Percentiles rank a stretch among this genome's conserved stretches.
These are phyloP conservation scores for Montipora sp. DNA, from an alignment of 64 coral and sea anemone species.

Conservation along the genomic window DNA sequence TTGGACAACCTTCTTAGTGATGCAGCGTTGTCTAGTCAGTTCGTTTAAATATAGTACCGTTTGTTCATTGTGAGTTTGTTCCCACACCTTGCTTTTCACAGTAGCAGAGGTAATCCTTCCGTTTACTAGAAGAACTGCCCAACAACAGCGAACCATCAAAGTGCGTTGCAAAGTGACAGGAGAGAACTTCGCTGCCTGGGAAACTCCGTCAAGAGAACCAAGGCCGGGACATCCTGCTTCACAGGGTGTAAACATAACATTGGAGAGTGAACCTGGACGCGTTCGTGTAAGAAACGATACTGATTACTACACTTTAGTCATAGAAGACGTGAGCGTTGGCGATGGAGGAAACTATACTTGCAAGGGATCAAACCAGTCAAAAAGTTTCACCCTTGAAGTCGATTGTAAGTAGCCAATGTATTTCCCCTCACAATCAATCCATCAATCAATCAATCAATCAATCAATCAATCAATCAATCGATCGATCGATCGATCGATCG, in stretches of 20 bases:
- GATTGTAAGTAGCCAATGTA: slow-evolving; percentile 21
- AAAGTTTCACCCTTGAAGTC: slow-evolving; percentile 24
- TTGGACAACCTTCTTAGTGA: too few relatives aligned
- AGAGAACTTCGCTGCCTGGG: slow-evolving; percentile 27
- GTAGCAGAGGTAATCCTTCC: slow-evolving; percentile 8
- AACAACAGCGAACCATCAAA: slow-evolving; percentile 7
- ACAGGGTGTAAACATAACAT: background rate
- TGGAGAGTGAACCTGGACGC: background rate
- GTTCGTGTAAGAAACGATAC: background rate
- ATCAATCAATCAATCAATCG: too few relatives aligned
- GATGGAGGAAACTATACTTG: slow-evolving; percentile 33
- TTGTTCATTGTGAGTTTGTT: background rate
- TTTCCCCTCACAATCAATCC: too few relatives aligned
- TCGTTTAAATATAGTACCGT: too few relatives aligned
- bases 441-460: too few relatives aligned
- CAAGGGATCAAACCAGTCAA: slow-evolving; percentile 11
- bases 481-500: too few relatives aligned
- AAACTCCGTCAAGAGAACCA: slow-evolving; percentile 18
- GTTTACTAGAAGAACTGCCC: slow-evolving; percentile 18
- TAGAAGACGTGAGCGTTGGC: slow-evolving; percentile 2
- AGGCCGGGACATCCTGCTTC: background rate
- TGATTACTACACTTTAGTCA: background rate
- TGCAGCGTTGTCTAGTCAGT: too few relatives aligned
- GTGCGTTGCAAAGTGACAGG: background rate
- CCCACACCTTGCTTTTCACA: background rate